Evolutionary conservation across 2,797 vertebrate genomes (phyloP), one percentile per base, ranked within the genome.

Genomic region (Poeciliopsis presidionis): DNA sequence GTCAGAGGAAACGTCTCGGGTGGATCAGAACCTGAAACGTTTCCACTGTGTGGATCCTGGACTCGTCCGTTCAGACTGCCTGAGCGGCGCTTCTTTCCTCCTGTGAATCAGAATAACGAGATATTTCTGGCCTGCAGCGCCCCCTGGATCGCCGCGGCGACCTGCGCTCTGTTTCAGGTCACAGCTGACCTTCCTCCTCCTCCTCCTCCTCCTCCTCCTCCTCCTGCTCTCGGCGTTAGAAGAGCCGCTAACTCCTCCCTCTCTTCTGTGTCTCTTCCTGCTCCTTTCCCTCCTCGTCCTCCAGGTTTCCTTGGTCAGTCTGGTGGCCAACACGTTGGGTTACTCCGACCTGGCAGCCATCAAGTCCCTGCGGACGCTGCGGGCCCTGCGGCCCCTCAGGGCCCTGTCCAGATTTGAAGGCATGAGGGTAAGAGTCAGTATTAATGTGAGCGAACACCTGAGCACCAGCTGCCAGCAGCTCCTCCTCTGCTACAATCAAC

Each of bases 401-500:
- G 95, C 95, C 81, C 91, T 94, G 72, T 96, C 95, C 94, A 94
- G 95, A 88, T 96, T 96, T 93, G 94, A 96, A 95, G 96, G 95
- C 88, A 96, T 97, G 96, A 95, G 96, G 96, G 96, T 97, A 96
- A 97, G 96, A 93, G 81, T 77, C 88, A 89, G 90, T 87, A 83
- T 90, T 89, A 90, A 30, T 0, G 1, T 8, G 53, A n/a, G 1
- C 28, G 8, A 46, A 75, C 84, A 72, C 70, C 78, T 70, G 70
- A 81, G 65, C 74, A 30, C 22, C 22, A 9, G 45, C 16, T 11
- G 45, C 33, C 33, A 11, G 61, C 59, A 33, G n/a, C 59, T 12
- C 28, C 20, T 39, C 18, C 20, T 65, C 6, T 22, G 16, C 8
- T 5, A 11, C 4, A 9, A 33, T 20, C 47, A 20, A 2, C 47